phyloP scores from a whole-genome alignment of 2,888 invertebrate genomes.

The Leptopilina myrica region DNA sequence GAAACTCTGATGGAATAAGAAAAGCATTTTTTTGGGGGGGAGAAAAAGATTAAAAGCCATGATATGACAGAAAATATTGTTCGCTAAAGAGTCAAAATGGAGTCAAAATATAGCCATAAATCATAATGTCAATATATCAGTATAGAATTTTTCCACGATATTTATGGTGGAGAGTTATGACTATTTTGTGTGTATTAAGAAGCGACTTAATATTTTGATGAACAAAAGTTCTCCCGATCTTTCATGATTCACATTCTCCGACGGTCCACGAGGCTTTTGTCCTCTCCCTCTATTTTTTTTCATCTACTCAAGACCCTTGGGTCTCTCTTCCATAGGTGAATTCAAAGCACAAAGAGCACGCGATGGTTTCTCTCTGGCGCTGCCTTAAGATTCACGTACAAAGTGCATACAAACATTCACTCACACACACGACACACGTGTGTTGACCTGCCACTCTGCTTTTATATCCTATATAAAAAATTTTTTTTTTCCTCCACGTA shows the following conservation, averaged over 20 bases:
- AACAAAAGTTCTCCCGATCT: constrained; percentile 33
- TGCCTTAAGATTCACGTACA: constrained; percentile 33
- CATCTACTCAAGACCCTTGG: constrained; percentile 34
- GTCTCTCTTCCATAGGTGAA: constrained; percentile 27
- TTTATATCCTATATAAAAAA: neutral
- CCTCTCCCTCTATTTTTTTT: constrained; percentile 29
- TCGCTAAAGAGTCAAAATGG: constrained; percentile 5
- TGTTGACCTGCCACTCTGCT: constrained; percentile 22
- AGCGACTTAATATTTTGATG: constrained; percentile 35
- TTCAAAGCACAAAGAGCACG: constrained; percentile 41
- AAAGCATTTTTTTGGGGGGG: too few relatives aligned
- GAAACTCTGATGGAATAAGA: too few relatives aligned
- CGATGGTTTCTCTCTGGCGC: constrained; percentile 26
- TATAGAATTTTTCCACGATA: constrained; percentile 26
- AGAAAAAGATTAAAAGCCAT: neutral
- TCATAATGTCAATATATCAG: constrained; percentile 10
- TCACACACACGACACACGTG: neutral
- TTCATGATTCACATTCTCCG: constrained; percentile 37
- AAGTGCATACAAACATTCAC: neutral
- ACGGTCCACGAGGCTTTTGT: constrained; percentile 29
- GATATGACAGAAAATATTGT: constrained; percentile 15
- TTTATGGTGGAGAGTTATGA: constrained; percentile 36
- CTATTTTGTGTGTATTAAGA: constrained; percentile 33
- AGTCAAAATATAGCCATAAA: constrained; percentile 2
- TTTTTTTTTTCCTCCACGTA: neutral